Conservation (phyloP, 53 echinoderm and acorn worm genomes). For the Antedon mediterranea region DNA sequence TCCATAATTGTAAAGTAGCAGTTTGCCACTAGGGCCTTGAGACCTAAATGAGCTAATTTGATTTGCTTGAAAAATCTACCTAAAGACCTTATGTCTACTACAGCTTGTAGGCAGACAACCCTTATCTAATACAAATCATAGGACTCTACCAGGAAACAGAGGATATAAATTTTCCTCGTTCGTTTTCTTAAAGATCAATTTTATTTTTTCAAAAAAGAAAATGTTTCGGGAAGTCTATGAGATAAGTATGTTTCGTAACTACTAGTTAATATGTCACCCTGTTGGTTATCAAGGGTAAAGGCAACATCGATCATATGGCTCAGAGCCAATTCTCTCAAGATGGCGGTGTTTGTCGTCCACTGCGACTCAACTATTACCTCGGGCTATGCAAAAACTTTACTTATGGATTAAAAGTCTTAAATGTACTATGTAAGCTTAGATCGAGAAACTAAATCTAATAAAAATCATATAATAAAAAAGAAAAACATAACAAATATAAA, state of each 20-base stretch:
- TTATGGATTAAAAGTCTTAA: background rate
- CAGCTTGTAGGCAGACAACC: background rate
- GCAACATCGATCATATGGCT: background rate
- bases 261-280: background rate
- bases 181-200: background rate
- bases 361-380: background rate
- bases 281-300: background rate
- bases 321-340: background rate
- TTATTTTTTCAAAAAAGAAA: background rate
- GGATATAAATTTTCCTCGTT: background rate
- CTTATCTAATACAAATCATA: background rate
- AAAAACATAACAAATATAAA: background rate
- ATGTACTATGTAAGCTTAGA: background rate
- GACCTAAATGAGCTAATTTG: background rate
- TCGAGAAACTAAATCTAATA: background rate
- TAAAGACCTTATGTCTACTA: background rate
- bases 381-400: background rate
- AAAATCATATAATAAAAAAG: background rate
- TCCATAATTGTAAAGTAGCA: background rate
- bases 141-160: background rate
- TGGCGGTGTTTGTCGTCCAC: background rate
- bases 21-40: background rate
- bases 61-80: background rate
- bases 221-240: background rate
- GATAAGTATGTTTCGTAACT: background rate